A percentile compares a stretch with the other conserved stretches of the same genome.
Conservation (phyloP, 2,888 invertebrate species). For the Macrophya alboannulata region DNA sequence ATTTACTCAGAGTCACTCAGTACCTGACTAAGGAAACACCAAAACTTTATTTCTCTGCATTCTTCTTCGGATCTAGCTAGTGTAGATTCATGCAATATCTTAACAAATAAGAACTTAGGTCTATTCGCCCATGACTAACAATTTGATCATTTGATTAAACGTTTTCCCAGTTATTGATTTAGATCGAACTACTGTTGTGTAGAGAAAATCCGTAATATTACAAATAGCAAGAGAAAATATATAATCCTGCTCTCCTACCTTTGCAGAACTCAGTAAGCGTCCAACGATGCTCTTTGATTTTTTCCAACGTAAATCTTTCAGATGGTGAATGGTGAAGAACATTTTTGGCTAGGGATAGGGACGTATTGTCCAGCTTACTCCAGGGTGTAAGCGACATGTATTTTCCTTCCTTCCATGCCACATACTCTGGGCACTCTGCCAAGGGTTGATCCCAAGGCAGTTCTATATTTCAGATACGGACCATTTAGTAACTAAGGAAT, state of each 20-base stretch:
- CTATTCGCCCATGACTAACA: not conserved
- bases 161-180: not conserved
- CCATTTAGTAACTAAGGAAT: conserved; percentile 72
- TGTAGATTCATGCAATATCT: not conserved
- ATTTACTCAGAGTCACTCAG: conserved; percentile 92
- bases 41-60: conserved; percentile 23
- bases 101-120: not conserved
- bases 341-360: conserved; percentile 89
- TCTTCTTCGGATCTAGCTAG: not conserved
- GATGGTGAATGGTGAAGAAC: conserved; percentile 87
- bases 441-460: conserved; percentile 97
- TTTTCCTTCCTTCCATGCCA: conserved; percentile 87
- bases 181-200: not conserved
- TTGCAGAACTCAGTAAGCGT: conserved; percentile 75
- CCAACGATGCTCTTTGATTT: conserved; percentile 91
- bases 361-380: conserved; percentile 90
- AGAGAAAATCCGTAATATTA: not conserved
- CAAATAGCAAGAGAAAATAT: not conserved
- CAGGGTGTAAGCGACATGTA: conserved; percentile 88
- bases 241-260: conserved; percentile 64
- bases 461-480: conserved; percentile 83
- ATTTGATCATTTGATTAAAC: not conserved
- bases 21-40: conserved; percentile 86
- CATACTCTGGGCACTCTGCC: conserved; percentile 86
- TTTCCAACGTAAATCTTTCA: conserved; percentile 85